These are phyloP conservation scores for Eupristina koningsbergeri DNA, from an alignment of 1,140 invertebrate genomes.

Conservation along the genomic window DNA sequence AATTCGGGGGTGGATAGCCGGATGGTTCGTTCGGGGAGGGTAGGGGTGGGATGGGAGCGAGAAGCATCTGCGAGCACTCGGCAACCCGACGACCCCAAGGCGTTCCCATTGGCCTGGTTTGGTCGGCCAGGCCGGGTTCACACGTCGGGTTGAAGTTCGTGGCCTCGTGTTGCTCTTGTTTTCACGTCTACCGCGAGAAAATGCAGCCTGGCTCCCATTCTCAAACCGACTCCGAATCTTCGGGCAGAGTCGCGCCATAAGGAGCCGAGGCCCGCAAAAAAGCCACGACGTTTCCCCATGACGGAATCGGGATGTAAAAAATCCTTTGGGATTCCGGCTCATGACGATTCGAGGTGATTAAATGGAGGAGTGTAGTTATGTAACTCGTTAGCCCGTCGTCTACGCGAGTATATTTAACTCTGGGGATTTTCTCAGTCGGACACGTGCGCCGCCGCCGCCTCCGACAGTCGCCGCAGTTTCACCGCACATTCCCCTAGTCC, in stretches of 20 bases:
- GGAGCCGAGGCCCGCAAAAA: slow-evolving; percentile 15
- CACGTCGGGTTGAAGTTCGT: slow-evolving; percentile 56
- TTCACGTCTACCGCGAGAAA: slow-evolving; percentile 1
- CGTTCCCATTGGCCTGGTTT: slow-evolving; percentile 54
- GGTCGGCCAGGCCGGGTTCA: slow-evolving; percentile 54
- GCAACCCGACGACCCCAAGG: slow-evolving; percentile 3
- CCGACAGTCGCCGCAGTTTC: neutral
- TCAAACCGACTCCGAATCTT: slow-evolving; percentile 36
- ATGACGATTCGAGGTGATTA: slow-evolving; percentile 26
- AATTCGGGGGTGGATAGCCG: too few relatives aligned
- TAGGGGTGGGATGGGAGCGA: too few relatives aligned
- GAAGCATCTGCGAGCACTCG: too few relatives aligned
- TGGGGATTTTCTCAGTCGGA: neutral
- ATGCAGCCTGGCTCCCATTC: neutral
- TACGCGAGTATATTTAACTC: slow-evolving; percentile 26
- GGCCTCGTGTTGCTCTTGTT: slow-evolving; percentile 27
- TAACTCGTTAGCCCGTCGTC: slow-evolving; percentile 5
- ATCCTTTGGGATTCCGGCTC: slow-evolving; percentile 34
- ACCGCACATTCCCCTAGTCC: too few relatives aligned
- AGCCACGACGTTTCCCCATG: slow-evolving; percentile 34
- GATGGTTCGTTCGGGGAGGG: too few relatives aligned
- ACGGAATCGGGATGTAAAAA: slow-evolving; percentile 30
- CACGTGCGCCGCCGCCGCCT: neutral
- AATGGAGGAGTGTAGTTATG: slow-evolving; percentile 24
- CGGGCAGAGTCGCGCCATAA: slow-evolving; percentile 17